Evolutionary conservation across 2,888 invertebrate genomes (phyloP), one percentile per base, ranked within the genome.

Genomic region (Rhagonycha fulva): DNA sequence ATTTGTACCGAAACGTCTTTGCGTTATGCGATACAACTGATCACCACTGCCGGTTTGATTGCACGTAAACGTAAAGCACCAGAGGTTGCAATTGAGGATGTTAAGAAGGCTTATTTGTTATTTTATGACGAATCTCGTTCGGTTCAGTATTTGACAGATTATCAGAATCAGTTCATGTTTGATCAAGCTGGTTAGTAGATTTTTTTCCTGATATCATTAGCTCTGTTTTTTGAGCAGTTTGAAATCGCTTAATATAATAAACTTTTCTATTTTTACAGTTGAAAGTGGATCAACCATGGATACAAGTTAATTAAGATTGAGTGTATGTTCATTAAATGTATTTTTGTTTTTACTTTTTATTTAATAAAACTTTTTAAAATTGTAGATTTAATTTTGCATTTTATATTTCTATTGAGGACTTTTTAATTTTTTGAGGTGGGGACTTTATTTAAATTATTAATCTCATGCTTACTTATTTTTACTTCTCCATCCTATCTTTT

Each of bases 11-110:
- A 98, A 86, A 97, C 98, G 0, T 98, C 98, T 0, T 90, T 99
- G 12, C 92, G 99, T 76, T 99, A 99, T 88, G 96, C 98, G 30
- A 99, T 99, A 87, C 99, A 99, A 85, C 91, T 99, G 32, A 99
- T 99, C 82, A 98, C 98, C 32, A 96, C 98, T 0, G 95, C 99
- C 0, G 95, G 95, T 81, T 92, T 99, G n/a, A 96, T 98, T n/a
- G 94, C 97, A 72, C 91, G 94, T 68, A 93, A 96, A 82, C 91
- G 98, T 81, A 98, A 98, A 89, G 95, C 95, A 0, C 91, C 92
- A 4, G 95, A 96, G 90, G 95, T 96, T 4, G 87, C 86, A 60
- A 95, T 97, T 80, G 97, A 96, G 69, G 99, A 99, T 85, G 94
- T 99, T 0, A 98, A 97, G 88, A 93, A 96, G 80, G 98, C 98